Evolutionary conservation across 2,888 invertebrate species (phyloP), one percentile per base, ranked within the genome.

Genomic region (Platynereis dumerilii): DNA sequence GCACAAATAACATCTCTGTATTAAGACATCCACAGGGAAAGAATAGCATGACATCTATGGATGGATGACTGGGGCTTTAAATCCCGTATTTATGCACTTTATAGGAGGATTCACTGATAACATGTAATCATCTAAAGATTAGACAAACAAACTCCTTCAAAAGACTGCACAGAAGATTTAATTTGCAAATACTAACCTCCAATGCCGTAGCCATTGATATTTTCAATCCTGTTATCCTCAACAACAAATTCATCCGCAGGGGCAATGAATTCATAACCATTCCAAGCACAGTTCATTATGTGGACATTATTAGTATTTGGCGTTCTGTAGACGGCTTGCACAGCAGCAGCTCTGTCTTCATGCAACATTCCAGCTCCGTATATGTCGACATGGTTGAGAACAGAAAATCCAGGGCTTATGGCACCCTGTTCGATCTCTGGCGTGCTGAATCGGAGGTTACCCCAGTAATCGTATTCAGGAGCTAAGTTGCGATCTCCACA

Each of bases 291-390:
- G 74, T 91, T 88, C 7, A 88, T 89, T 20, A 99, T 90, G 72
- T 92, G 92, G 0, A 97, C 91, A 69, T 83, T 78, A 65, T 91
- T 90, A 73, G 90, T 89, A 24, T 93, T 89, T 0, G 98, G 97
- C 71, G 93, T 92, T 78, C 93, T 92, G 75, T 92, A 90, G 34
- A 97, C 91, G 28, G 93, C 90, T 82, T 96, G 93, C 59, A 99
- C 86, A 0, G 98, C 83, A 0, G 96, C 92, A 0, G 93, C 92
- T 83, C 93, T 94, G 81, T 97, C 95, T 76, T 93, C 95, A 78
- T 99, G 99, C 27, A 98, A 86, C 70, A 96, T 91, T 26, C 99
- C 99, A 59, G 97, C 99, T 2, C 96, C 95, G 58, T 90, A 89
- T 57, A 99, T 92, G 74, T 92, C 91, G n/a, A 85, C 82, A 71